These are phyloP conservation scores for Himalopsyche tibetana DNA, from an alignment of 2,888 invertebrate species.

Conservation along the genomic window DNA sequence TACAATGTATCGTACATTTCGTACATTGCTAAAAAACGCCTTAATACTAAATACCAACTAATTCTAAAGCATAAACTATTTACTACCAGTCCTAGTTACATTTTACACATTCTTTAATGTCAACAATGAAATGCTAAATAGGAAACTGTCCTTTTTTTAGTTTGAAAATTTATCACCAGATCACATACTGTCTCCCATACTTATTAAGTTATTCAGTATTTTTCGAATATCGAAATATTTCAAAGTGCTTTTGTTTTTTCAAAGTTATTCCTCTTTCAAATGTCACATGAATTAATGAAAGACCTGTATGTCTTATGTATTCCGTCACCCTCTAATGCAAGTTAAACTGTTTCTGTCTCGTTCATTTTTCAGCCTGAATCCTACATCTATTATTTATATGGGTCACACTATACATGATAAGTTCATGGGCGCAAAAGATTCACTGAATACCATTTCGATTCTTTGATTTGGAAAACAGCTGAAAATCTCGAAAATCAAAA, in stretches of 20 bases:
- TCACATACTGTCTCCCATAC: neutral
- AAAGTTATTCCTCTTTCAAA: neutral
- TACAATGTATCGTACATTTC: too few species aligned
- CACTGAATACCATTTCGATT: too few species aligned
- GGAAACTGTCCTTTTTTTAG: neutral
- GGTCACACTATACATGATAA: neutral
- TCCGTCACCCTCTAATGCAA: constrained; percentile 9
- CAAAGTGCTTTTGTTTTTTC: constrained; percentile 11
- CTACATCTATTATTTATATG: neutral
- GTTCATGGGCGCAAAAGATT: neutral
- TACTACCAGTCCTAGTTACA: too few species aligned
- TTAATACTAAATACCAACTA: too few species aligned
- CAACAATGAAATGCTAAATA: too few species aligned
- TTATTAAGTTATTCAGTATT: neutral
- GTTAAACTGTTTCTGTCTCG: neutral
- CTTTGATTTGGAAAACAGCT: too few species aligned
- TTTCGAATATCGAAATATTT: neutral
- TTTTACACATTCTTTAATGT: too few species aligned
- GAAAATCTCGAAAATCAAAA: too few species aligned
- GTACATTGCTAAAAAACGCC: too few species aligned
- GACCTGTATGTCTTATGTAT: neutral
- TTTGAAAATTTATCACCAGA: neutral
- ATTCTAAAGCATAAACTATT: too few species aligned
- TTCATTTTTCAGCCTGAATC: neutral
- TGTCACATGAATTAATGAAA: neutral